Percentiles rank a stretch among this genome's conserved stretches.
Evolutionary conservation across 2,797 vertebrate genomes (phyloP).

Genomic region (Phalloptychus januarius): DNA sequence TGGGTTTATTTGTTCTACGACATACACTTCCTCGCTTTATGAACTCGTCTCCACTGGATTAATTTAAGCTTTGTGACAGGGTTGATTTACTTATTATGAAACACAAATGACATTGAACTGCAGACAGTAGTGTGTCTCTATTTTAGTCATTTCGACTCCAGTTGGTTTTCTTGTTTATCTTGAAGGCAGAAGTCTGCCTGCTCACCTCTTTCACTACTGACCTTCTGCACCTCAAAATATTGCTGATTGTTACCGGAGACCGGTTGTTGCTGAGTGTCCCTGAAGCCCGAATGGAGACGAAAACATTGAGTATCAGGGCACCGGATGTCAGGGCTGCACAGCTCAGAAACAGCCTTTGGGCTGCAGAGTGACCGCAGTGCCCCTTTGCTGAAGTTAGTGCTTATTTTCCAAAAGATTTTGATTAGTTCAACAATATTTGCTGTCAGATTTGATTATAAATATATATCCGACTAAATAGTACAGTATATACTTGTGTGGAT

Average conservation of each 20-base stretch:
- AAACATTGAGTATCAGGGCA: slow-evolving; percentile 29
- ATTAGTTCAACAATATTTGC: slow-evolving; percentile 16
- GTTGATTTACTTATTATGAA: background rate
- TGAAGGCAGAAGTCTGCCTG: background rate
- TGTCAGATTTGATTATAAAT: background rate
- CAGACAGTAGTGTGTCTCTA: background rate
- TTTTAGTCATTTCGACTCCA: background rate
- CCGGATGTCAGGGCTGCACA: slow-evolving; percentile 26
- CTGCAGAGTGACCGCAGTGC: slow-evolving; percentile 12
- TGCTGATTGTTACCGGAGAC: slow-evolving; percentile 30
- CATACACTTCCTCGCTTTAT: slow-evolving; percentile 13
- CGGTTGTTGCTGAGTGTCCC: slow-evolving; percentile 22
- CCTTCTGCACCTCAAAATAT: slow-evolving; percentile 29
- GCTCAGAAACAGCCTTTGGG: slow-evolving; percentile 33
- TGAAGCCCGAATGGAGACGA: slow-evolving; percentile 1
- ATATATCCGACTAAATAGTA: background rate
- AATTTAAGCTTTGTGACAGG: slow-evolving; percentile 20
- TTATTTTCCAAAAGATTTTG: background rate
- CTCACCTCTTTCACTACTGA: slow-evolving; percentile 36
- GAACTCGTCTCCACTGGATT: slow-evolving; percentile 22
- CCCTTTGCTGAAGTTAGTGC: slow-evolving; percentile 25
- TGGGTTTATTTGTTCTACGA: slow-evolving; percentile 20
- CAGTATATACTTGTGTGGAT: background rate
- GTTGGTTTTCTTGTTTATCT: slow-evolving; percentile 12
- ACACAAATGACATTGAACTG: slow-evolving; percentile 7